Conservation (phyloP, 2,797 vertebrate genomes). For the Dendrocincla tyrannina region DNA sequence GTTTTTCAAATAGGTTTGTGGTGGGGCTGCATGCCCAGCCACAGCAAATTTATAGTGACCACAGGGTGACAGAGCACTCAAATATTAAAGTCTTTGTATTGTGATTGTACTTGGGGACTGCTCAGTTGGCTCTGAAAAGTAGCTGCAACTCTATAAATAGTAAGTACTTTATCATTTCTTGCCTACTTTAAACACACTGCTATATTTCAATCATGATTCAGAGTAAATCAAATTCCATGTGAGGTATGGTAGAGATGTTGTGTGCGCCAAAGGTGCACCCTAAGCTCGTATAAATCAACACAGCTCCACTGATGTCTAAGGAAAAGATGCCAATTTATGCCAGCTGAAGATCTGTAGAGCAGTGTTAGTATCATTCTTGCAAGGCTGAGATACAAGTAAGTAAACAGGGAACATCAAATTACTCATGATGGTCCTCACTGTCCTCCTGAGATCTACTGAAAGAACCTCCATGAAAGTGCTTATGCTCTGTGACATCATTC, state of each 20-base stretch:
- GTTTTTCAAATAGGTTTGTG: neutral
- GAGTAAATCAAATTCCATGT: conserved; percentile 9
- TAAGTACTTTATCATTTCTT: conserved; percentile 22
- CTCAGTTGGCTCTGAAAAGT: conserved; percentile 31
- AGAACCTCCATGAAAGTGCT: neutral
- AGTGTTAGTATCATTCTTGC: accelerated
- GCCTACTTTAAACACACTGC: conserved; percentile 11
- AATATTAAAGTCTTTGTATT: conserved; percentile 27
- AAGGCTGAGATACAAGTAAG: neutral
- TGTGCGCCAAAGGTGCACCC: neutral
- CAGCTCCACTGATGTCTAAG: neutral
- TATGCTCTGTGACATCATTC: neutral
- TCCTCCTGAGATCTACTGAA: neutral
- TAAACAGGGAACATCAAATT: neutral
- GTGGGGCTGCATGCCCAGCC: neutral
- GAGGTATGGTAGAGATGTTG: neutral
- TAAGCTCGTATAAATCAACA: neutral
- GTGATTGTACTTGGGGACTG: neutral
- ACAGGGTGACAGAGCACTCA: neutral
- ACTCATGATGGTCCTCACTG: neutral
- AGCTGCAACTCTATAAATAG: conserved; percentile 49
- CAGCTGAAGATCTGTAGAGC: neutral
- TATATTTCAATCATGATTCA: conserved; percentile 1
- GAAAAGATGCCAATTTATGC: neutral
- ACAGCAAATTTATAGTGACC: conserved; percentile 13